phyloP scores from a whole-genome alignment of 2,113 vertebrate species.

The Pelecanus crispus region DNA sequence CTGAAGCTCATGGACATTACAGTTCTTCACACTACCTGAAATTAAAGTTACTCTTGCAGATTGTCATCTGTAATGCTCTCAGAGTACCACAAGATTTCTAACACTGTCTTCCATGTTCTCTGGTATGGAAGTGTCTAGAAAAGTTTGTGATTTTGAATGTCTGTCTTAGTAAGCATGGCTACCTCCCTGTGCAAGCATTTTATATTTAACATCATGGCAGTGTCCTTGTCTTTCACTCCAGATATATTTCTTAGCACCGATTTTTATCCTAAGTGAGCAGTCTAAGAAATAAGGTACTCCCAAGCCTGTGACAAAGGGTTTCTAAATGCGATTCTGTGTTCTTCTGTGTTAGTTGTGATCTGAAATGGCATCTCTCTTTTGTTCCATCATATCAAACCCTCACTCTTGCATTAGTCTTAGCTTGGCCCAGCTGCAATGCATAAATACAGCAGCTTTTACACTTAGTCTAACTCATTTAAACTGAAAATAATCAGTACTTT shows the following conservation, averaged over 20 bases:
- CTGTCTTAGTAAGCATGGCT: not conserved
- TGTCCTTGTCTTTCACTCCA: not conserved
- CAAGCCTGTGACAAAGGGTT: not conserved
- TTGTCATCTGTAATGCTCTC: not conserved
- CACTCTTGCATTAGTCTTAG: not conserved
- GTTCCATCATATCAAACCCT: not conserved
- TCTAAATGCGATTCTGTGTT: not conserved
- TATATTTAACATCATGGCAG: not conserved
- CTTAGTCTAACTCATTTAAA: not conserved
- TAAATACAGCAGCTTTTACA: not conserved
- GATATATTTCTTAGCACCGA: not conserved
- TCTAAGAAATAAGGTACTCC: not conserved
- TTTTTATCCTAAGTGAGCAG: not conserved
- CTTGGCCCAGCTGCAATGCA: not conserved
- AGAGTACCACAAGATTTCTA: not conserved
- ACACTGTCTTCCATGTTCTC: not conserved
- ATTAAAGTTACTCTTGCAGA: not conserved
- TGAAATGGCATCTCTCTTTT: not conserved
- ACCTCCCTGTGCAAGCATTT: not conserved
- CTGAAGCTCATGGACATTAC: not conserved
- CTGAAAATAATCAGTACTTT: not conserved
- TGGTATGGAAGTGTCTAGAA: not conserved
- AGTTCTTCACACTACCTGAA: not conserved
- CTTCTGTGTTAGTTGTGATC: not conserved
- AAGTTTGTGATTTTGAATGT: not conserved